Base-by-base conservation (phyloP, 53 echinoderm and acorn worm species). In the Mesocentrotus franciscanus region DNA sequence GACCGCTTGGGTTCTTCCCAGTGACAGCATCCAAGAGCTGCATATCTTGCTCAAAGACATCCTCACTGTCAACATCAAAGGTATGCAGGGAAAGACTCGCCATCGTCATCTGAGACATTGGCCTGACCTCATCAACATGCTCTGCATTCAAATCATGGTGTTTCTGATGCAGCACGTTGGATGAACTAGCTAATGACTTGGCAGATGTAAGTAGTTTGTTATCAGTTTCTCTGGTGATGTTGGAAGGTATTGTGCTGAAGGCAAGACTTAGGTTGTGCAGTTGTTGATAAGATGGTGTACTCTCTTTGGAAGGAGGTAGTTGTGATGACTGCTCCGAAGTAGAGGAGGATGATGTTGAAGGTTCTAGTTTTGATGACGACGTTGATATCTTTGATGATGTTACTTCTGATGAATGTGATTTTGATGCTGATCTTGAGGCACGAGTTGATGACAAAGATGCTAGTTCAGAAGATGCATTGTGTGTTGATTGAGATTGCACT, bases 241-340 rank as follows among this genome's bases (percentile, higher is more conserved):
- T 35, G 33, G 91, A 58, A 91, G 91, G 91, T 17, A 92, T 3
- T 35, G 71, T 27, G 1, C 75, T 39, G 42, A 92, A 74, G 71
- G 92, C 92, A 74, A 92, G 92, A 56, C 18, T 70, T 13, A 92
- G 75, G 74, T 92, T 92, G 27, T 92, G 75, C 75, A 92, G 42
- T 36, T 92, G 92, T 15, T 75, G 74, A 0, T 55, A 39, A 56
- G 92, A 71, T 49, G 29, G n/a, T 74, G 49, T 26, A 72, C 8
- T 26, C 22, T 71, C 92, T 34, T 49, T 26, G 26, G n/a, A 56
- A 27, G 57, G 92, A 72, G 4, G 36, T 18, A 71, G 92, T 8
- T 55, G 24, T 27, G 62, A 26, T 9, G 71, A 22, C 18, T 72
- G 71, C 66, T 71, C 92, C 11, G 13, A 61, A 35, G 10, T 66